Conservation (phyloP, 2,888 invertebrate genomes). For the Gastracanthus pulcherrimus region DNA sequence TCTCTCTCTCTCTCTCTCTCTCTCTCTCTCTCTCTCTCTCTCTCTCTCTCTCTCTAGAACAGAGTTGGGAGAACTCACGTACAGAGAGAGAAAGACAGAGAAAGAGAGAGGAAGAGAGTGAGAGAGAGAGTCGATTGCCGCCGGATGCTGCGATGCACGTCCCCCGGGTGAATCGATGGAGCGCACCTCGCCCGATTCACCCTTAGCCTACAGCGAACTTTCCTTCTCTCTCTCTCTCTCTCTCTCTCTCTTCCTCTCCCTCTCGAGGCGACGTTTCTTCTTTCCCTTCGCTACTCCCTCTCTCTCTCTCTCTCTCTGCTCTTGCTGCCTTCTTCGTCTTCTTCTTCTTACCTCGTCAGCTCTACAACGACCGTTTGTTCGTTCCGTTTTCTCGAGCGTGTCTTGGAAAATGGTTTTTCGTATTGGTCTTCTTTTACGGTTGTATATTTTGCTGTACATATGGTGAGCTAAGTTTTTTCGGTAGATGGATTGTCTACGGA, state of each 20-base stretch:
- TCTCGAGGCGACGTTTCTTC: background rate
- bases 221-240: slow-evolving; percentile 46
- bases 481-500: background rate
- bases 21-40: no score
- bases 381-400: background rate
- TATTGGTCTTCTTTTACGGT: background rate
- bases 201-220: slow-evolving; percentile 33
- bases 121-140: slow-evolving; percentile 25
- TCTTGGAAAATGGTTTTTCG: background rate
- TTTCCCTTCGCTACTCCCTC: background rate
- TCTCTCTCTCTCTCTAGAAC: no score
- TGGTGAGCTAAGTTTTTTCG: no score
- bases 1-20: background rate
- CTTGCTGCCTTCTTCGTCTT: background rate
- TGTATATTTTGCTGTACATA: no score
- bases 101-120: background rate
- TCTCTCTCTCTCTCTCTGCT: background rate
- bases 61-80: no score
- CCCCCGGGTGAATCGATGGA: slow-evolving; percentile 75
- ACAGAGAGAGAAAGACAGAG: no score
- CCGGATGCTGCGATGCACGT: slow-evolving; percentile 63
- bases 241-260: slow-evolving; percentile 14
- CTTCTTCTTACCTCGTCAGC: background rate
- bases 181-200: slow-evolving; percentile 60
- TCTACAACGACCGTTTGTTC: background rate